Evolutionary conservation across 2,113 vertebrate species (phyloP).

Genomic region (Phaethornis superciliosus): DNA sequence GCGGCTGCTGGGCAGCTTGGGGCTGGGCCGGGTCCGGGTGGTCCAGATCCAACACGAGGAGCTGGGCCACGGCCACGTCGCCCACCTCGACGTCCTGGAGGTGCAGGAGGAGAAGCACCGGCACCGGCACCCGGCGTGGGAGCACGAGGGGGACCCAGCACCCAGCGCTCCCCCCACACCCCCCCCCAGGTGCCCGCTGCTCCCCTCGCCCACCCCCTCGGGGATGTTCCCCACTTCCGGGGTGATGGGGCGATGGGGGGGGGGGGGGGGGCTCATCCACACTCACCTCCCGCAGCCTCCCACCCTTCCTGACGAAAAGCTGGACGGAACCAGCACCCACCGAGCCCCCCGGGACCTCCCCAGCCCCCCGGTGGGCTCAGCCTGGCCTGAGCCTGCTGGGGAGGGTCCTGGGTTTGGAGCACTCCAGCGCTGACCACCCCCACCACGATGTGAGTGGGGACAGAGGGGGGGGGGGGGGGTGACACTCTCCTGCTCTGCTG

Average conservation of each 20-base stretch:
- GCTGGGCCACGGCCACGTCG: constrained; percentile 64
- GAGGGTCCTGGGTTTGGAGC: constrained; percentile 71
- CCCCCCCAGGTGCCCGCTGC: background rate
- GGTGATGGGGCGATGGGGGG: accelerated
- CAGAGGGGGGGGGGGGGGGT: too few species aligned
- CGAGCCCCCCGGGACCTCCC: background rate
- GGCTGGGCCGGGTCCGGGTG: constrained; percentile 82
- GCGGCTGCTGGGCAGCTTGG: constrained; percentile 80
- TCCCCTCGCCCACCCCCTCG: background rate
- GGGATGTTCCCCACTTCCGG: accelerated
- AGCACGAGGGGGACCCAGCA: background rate
- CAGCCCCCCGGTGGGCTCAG: background rate
- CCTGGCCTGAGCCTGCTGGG: constrained; percentile 67
- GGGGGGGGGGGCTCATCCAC: background rate
- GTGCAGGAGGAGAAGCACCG: constrained; percentile 62
- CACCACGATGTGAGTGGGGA: constrained; percentile 80
- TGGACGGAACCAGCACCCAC: background rate
- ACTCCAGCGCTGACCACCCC: constrained; percentile 75
- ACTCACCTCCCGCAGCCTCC: background rate
- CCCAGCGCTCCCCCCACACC: background rate
- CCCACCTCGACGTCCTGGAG: constrained; percentile 64
- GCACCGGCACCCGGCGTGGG: constrained; percentile 46
- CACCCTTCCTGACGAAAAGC: background rate
- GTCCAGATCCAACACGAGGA: constrained; percentile 73
- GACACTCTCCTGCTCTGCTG: too few species aligned